phyloP scores from a whole-genome alignment of 2,888 invertebrate genomes.

The Monoplex corrugatus region DNA sequence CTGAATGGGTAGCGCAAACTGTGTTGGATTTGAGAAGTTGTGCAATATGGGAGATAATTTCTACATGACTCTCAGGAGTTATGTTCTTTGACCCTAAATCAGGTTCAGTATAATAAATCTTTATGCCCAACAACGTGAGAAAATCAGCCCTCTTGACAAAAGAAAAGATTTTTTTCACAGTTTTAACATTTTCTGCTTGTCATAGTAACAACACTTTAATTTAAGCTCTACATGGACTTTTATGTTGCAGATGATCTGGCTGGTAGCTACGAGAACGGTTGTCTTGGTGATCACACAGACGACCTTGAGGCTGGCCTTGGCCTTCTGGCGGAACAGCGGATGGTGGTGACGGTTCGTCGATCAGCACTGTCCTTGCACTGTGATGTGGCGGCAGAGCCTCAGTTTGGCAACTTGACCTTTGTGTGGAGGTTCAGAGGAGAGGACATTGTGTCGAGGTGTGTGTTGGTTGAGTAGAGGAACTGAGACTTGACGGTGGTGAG shows the following conservation, averaged over 20 bases:
- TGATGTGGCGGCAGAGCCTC: constrained; percentile 13
- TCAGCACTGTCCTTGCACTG: constrained; percentile 20
- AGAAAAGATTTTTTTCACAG: too few species aligned
- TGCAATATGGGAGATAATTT: too few species aligned
- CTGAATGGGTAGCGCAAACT: too few species aligned
- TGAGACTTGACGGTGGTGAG: neutral
- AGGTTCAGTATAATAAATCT: too few species aligned
- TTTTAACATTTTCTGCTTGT: too few species aligned
- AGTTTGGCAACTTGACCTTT: constrained; percentile 39
- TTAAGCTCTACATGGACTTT: too few species aligned
- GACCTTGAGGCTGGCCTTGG: constrained; percentile 42
- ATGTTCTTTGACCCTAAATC: too few species aligned
- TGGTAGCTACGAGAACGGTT: neutral
- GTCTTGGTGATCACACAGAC: neutral
- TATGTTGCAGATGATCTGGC: neutral
- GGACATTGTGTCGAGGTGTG: neutral
- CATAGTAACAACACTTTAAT: too few species aligned
- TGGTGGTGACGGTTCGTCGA: constrained; percentile 31
- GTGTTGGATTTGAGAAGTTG: too few species aligned
- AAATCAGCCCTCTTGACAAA: too few species aligned
- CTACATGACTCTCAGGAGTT: too few species aligned
- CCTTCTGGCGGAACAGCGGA: constrained; percentile 19
- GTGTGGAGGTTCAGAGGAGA: constrained; percentile 11
- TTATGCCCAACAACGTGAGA: too few species aligned
- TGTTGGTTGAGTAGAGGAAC: neutral